Base-by-base conservation (phyloP, 2,888 invertebrate genomes). In the Tetragonula carbonaria region DNA sequence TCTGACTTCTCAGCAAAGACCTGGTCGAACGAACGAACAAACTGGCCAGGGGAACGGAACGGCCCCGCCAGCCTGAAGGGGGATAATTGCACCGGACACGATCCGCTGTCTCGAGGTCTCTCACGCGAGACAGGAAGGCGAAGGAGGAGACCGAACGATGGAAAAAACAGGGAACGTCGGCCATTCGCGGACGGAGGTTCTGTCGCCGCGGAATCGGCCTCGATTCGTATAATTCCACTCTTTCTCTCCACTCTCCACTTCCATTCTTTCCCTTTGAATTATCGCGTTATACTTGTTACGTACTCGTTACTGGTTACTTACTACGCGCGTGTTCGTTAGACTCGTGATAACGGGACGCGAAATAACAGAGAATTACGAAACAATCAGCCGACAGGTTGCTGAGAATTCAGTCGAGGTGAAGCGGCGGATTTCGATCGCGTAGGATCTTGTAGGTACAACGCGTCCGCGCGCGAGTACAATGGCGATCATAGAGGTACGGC, bases 21-120 rank as follows among this genome's bases (percentile, higher is more conserved):
- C 33, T 57, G 74, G 38, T 59, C 73, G 53, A 63, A 78, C 68
- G 23, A 23, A 62, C 57, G 74, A 78, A 70, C 80, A 73, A 65
- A 66, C 65, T 28, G 65, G 68, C 68, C 53, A 57, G 66, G 63
- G 72, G 77, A 75, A 81, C 74, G 74, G 76, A 59, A 74, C 75
- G 59, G 86, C 63, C 71, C 74, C 33, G 78, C 53, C 74, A 38
- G 80, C 80, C 74, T 53, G 66, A 80, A 81, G 84, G 87, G 83
- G 86, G 84, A 87, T 87, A 90, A 89, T 89, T 90, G 88, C 89
- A 80, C 67, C 82, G 87, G 81, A 87, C 87, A 90, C 89, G 88
- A 89, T 90, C 86, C 83, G 62, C 79, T 84, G 88, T 90, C 86
- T 89, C 84, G 82, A 84, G 80, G 75, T 87, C 89, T 87, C 89